Percentiles rank a stretch among this genome's conserved stretches.
These are phyloP conservation scores for Spodoptera frugiperda DNA, from an alignment of 1,140 invertebrate genomes.

Conservation along the genomic window DNA sequence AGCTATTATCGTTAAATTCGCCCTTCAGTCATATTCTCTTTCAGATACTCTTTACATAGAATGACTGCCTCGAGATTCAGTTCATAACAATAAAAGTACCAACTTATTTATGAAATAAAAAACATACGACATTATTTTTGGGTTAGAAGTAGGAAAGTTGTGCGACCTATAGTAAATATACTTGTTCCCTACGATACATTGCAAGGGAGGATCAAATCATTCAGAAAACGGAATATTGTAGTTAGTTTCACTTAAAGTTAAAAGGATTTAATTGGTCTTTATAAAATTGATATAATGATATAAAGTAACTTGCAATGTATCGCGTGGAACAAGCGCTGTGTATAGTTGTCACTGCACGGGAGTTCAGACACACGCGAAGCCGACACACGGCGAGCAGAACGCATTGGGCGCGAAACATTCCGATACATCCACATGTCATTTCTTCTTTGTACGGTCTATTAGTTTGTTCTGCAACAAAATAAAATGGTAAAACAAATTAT, in stretches of 20 bases:
- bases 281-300: not conserved
- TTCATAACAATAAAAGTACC: not conserved
- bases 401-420: slow-evolving; percentile 45
- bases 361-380: slow-evolving; percentile 58
- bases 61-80: slow-evolving; percentile 3
- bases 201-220: not conserved
- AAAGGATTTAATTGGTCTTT: not conserved
- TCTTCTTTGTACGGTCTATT: slow-evolving; percentile 68
- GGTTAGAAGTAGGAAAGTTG: slow-evolving; percentile 1
- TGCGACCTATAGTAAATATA: not conserved
- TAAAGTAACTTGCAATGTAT: not conserved
- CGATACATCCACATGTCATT: slow-evolving; percentile 64
- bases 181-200: slow-evolving; percentile 2
- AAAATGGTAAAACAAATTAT: not conserved
- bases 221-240: too few species aligned
- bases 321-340: not conserved
- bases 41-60: not conserved
- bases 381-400: slow-evolving; percentile 59
- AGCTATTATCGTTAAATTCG: too few species aligned
- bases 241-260: too few species aligned
- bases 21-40: too few species aligned
- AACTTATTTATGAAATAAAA: slow-evolving; percentile 14
- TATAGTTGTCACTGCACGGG: not conserved
- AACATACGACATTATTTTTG: slow-evolving; percentile 17
- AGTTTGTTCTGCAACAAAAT: slow-evolving; percentile 71